Conservation (phyloP, 2,888 invertebrate species). For the Malthinus seriepunctatus region DNA sequence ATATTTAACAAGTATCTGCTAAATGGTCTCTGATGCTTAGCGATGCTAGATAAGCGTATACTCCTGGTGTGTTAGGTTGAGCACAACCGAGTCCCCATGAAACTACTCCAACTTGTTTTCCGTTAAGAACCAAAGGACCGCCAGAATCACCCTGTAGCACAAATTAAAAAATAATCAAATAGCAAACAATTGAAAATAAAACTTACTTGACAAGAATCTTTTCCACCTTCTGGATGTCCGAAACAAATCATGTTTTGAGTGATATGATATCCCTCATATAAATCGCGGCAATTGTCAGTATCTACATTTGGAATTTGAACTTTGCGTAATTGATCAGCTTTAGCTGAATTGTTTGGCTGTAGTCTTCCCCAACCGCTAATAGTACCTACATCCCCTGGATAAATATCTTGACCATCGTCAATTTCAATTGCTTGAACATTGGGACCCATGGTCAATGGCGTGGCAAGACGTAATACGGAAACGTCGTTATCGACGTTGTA, state of each 20-base stretch:
- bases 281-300: neutral
- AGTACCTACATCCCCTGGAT: neutral
- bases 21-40: neutral
- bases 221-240: slow-evolving; percentile 5
- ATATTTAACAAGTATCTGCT: neutral
- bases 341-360: neutral
- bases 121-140: too few species aligned
- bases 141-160: too few species aligned
- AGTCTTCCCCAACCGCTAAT: slow-evolving; percentile 10
- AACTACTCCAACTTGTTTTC: too few species aligned
- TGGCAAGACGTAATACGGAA: neutral
- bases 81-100: slow-evolving; percentile 14
- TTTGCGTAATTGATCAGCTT: neutral
- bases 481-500: slow-evolving; percentile 6
- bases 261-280: slow-evolving; percentile 37
- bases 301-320: neutral
- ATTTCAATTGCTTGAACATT: neutral
- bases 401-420: neutral
- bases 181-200: too few species aligned
- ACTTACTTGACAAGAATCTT: too few species aligned
- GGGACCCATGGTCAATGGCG: neutral
- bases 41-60: slow-evolving; percentile 1
- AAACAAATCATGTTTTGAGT: slow-evolving; percentile 1
- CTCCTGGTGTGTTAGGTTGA: slow-evolving; percentile 3
- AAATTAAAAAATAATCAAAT: too few species aligned